Percentiles rank a stretch among this genome's conserved stretches.
Evolutionary conservation across 2,888 invertebrate genomes (phyloP).

Genomic region (Seira musarum): DNA sequence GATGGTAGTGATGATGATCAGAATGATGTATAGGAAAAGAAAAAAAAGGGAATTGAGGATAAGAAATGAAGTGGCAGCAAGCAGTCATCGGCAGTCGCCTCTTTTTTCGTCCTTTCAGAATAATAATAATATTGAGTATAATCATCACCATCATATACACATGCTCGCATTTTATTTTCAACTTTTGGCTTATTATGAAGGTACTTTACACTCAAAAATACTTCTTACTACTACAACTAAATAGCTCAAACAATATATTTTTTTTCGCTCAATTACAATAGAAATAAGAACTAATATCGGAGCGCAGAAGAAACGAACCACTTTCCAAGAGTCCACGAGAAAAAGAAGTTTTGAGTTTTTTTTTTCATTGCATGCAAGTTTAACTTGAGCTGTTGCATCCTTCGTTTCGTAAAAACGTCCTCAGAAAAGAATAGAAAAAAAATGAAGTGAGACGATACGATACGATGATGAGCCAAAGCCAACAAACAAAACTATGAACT

Average conservation of each 20-base stretch:
- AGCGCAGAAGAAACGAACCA: not conserved
- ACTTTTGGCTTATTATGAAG: constrained; percentile 22
- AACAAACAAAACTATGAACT: too few relatives aligned
- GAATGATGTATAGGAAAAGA: constrained; percentile 35
- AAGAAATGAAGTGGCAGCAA: constrained; percentile 62
- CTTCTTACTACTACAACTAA: too few relatives aligned
- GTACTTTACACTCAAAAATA: constrained; percentile 26
- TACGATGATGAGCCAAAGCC: too few relatives aligned
- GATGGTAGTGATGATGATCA: not conserved
- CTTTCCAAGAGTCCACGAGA: constrained; percentile 3
- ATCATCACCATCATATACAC: constrained; percentile 37
- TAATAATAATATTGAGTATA: constrained; percentile 30
- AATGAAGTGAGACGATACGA: not conserved
- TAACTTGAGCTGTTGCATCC: not conserved
- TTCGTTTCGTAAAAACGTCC: constrained; percentile 7
- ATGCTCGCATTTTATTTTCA: constrained; percentile 51
- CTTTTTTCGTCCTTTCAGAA: constrained; percentile 49
- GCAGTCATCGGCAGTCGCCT: constrained; percentile 56
- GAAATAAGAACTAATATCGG: not conserved
- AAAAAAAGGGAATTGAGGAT: constrained; percentile 45
- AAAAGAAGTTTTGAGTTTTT: not conserved
- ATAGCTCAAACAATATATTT: constrained; percentile 8
- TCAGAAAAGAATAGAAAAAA: not conserved
- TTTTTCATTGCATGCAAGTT: not conserved
- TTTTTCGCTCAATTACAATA: constrained; percentile 14